phyloP scores from a whole-genome alignment of 1,140 invertebrate genomes.

The Pollicipes pollicipes region DNA sequence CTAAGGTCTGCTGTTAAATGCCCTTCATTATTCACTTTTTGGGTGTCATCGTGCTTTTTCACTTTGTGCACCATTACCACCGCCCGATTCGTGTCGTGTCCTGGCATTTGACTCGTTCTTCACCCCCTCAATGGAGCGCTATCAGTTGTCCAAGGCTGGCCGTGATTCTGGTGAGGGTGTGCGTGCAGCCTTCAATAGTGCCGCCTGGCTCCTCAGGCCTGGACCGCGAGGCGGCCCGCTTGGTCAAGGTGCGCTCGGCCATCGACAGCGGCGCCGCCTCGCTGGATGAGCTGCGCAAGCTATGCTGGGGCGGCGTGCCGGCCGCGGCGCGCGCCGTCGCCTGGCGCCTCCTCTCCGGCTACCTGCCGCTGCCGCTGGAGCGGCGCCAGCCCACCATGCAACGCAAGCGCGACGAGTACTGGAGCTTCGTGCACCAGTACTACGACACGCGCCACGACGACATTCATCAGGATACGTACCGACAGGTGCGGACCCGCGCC shows the following conservation, averaged over 20 bases:
- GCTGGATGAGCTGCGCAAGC: conserved; percentile 65
- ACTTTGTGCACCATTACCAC: no score
- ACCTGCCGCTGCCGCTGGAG: conserved; percentile 44
- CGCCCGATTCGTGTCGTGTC: no score
- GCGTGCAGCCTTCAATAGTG: no score
- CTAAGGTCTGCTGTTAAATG: no score
- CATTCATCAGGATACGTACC: conserved; percentile 78
- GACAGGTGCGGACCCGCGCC: conserved; percentile 52
- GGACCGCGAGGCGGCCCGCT: conserved; percentile 11
- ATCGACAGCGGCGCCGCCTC: conserved; percentile 52
- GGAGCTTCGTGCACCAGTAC: conserved; percentile 86
- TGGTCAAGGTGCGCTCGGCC: conserved; percentile 56
- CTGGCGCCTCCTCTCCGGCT: conserved; percentile 64
- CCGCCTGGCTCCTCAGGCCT: conserved; percentile 6
- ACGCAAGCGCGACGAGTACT: conserved; percentile 86
- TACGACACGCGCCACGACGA: conserved; percentile 87
- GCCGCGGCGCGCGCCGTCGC: conserved; percentile 53
- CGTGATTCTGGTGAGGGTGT: not conserved
- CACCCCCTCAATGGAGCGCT: no score
- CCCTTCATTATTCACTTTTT: no score
- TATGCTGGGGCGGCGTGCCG: conserved; percentile 91
- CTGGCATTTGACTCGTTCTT: no score
- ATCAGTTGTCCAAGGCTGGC: no score
- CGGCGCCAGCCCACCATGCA: conserved; percentile 33
- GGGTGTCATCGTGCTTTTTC: no score